Evolutionary conservation across 2,113 vertebrate species (phyloP).

Genomic region (Myrmophylax atrothorax): DNA sequence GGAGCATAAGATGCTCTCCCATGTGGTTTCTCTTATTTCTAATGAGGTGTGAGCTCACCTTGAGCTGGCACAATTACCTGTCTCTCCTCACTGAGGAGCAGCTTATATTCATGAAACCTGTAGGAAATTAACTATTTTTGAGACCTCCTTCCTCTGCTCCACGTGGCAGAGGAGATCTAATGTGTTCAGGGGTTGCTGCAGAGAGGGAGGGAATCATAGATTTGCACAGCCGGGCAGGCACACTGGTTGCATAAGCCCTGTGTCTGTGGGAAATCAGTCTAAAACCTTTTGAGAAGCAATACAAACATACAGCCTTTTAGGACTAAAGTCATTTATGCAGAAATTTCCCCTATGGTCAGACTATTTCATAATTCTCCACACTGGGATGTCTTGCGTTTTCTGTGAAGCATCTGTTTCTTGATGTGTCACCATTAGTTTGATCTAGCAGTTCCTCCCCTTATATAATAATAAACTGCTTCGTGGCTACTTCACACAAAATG

Average conservation of each 20-base stretch:
- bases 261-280: slow-evolving; percentile 47
- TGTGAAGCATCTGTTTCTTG: slow-evolving; percentile 44
- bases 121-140: background rate
- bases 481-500: slow-evolving; percentile 50
- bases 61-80: background rate
- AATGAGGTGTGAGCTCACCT: background rate
- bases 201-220: background rate
- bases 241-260: slow-evolving; percentile 43
- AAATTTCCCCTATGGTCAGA: slow-evolving; percentile 57
- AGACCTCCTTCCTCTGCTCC: background rate
- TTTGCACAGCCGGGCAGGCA: background rate
- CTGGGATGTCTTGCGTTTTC: slow-evolving; percentile 45
- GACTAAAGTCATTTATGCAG: slow-evolving; percentile 46
- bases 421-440: slow-evolving; percentile 22
- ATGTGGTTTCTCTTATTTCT: background rate
- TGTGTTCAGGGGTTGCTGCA: background rate
- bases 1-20: background rate
- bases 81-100: background rate
- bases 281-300: slow-evolving; percentile 53
- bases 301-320: slow-evolving; percentile 54
- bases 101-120: background rate
- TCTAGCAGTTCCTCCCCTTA: slow-evolving; percentile 27
- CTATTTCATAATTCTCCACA: slow-evolving; percentile 52
- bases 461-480: slow-evolving; percentile 30
- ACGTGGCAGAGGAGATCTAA: background rate